Percentiles rank a stretch among this genome's conserved stretches.
These are phyloP conservation scores for Pangasius larnaudii DNA, from an alignment of 2,797 vertebrate species.

Conservation along the genomic window DNA sequence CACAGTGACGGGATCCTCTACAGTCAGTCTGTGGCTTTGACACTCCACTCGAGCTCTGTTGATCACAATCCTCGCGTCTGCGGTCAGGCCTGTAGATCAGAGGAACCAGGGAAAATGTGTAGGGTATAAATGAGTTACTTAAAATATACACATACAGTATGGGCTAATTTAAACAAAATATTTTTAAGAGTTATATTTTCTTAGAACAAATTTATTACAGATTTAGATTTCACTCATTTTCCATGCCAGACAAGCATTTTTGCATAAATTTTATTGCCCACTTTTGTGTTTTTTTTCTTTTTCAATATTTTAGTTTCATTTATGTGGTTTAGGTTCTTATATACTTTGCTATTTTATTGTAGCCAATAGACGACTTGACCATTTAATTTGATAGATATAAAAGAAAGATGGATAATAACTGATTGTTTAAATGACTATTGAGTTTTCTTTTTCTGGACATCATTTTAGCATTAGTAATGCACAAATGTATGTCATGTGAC, in stretches of 20 bases:
- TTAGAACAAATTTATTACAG: not conserved
- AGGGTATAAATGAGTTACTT: not conserved
- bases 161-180: too few relatives aligned
- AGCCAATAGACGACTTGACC: not conserved
- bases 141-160: not conserved
- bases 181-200: too few relatives aligned
- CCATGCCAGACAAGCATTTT: too few relatives aligned
- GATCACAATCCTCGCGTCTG: constrained; percentile 85
- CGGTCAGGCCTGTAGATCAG: constrained; percentile 76
- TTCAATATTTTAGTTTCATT: too few relatives aligned
- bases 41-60: constrained; percentile 86
- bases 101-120: not conserved
- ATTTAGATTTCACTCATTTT: not conserved
- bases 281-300: too few relatives aligned
- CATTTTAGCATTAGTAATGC: not conserved
- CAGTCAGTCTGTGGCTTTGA: constrained; percentile 85
- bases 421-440: not conserved
- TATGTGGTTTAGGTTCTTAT: too few relatives aligned
- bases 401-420: not conserved
- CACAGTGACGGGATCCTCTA: constrained; percentile 86
- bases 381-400: not conserved
- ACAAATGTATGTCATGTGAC: not conserved
- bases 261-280: too few relatives aligned
- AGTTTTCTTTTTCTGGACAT: not conserved
- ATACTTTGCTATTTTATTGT: not conserved